Conservation (phyloP, 2,113 vertebrate genomes). For the Petaurus breviceps region DNA sequence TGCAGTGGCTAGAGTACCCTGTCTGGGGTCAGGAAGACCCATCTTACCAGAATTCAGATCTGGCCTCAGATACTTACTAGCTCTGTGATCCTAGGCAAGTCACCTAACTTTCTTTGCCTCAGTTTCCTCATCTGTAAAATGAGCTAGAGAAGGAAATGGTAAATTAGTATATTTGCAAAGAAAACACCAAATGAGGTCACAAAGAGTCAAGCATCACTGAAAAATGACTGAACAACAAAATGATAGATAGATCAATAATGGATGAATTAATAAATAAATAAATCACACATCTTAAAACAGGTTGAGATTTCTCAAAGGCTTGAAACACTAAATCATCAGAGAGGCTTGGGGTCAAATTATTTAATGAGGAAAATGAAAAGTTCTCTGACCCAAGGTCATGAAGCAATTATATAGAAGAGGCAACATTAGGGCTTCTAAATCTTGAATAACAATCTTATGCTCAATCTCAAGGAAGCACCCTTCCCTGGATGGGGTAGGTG, state of each 20-base stretch:
- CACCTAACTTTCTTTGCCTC: too few relatives aligned
- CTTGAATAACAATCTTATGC: background rate
- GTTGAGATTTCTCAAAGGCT: background rate
- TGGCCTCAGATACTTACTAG: too few relatives aligned
- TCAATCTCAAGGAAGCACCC: background rate
- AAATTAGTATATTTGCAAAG: background rate
- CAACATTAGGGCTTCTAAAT: background rate
- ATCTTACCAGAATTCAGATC: too few relatives aligned
- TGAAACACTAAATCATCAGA: background rate
- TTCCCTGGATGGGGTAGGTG: background rate
- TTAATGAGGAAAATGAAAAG: background rate
- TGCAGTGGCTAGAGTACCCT: too few relatives aligned
- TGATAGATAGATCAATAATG: background rate
- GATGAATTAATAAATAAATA: background rate
- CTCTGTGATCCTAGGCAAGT: too few relatives aligned
- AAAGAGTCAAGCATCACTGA: background rate
- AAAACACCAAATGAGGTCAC: background rate
- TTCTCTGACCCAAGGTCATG: background rate
- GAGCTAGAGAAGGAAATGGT: background rate
- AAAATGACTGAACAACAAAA: background rate
- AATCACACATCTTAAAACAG: background rate
- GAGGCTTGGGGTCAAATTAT: background rate
- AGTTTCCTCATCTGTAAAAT: background rate
- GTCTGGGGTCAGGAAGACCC: too few relatives aligned
- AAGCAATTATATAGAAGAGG: background rate